phyloP scores from a whole-genome alignment of 2,113 vertebrate genomes.

The Ptyas mucosa region DNA sequence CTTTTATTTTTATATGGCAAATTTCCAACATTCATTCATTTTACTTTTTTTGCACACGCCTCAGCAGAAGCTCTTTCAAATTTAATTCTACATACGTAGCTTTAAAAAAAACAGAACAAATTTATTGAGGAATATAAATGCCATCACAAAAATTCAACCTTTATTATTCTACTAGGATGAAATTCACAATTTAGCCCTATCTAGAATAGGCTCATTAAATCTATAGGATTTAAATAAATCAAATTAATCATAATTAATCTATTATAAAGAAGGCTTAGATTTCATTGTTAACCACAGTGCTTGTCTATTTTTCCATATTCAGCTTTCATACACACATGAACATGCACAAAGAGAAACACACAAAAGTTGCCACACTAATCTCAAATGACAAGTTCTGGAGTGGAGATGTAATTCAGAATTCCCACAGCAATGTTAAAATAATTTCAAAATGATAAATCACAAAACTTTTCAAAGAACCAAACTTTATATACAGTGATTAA shows the following conservation, averaged over 20 bases:
- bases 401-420: neutral
- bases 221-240: neutral
- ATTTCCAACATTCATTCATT: neutral
- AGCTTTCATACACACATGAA: neutral
- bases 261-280: neutral
- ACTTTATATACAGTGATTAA: too few species aligned
- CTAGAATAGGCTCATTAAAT: neutral
- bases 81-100: neutral
- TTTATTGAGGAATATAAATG: neutral
- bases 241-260: neutral
- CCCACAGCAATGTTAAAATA: neutral
- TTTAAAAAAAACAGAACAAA: neutral
- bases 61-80: neutral
- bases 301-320: neutral
- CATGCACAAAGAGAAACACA: neutral
- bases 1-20: neutral
- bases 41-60: neutral
- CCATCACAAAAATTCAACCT: neutral
- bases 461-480: too few species aligned
- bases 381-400: neutral
- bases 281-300: neutral
- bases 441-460: neutral
- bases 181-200: neutral
- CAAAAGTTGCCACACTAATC: neutral
- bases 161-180: neutral